Evolutionary conservation across 2,888 invertebrate genomes (phyloP).

Genomic region (Anodontia alba): DNA sequence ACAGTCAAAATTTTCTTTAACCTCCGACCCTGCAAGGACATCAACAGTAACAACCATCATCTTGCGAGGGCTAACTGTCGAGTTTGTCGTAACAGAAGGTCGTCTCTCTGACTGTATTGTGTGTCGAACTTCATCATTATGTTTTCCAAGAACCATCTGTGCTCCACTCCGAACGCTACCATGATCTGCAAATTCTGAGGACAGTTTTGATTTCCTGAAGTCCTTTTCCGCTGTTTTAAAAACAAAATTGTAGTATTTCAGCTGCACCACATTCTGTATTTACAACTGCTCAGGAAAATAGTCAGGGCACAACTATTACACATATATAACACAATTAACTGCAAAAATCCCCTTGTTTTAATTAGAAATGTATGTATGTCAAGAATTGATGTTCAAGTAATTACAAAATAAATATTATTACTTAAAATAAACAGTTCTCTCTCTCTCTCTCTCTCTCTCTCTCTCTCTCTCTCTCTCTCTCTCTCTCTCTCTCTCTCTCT

Average conservation of each 20-base stretch:
- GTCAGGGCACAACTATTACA: too few species aligned
- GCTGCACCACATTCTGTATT: not conserved
- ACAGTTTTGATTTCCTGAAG: not conserved
- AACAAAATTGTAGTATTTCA: too few species aligned
- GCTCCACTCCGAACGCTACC: not conserved
- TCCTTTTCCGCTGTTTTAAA: not conserved
- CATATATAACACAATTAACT: too few species aligned
- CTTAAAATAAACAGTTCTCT: too few species aligned
- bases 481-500: too few species aligned
- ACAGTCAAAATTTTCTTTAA: not conserved
- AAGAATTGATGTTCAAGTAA: too few species aligned
- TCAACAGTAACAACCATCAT: not conserved
- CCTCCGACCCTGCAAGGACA: not conserved
- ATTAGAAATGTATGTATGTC: too few species aligned
- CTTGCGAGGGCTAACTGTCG: not conserved
- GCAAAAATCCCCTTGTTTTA: too few species aligned
- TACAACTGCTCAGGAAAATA: not conserved
- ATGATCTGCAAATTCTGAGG: not conserved
- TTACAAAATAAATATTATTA: too few species aligned
- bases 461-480: too few species aligned
- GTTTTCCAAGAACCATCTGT: not conserved
- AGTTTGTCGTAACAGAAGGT: not conserved
- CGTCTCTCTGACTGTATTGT: not conserved
- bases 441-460: too few species aligned
- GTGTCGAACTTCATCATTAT: not conserved